phyloP scores from a whole-genome alignment of 1,140 invertebrate genomes.

The Drosophila persimilis region DNA sequence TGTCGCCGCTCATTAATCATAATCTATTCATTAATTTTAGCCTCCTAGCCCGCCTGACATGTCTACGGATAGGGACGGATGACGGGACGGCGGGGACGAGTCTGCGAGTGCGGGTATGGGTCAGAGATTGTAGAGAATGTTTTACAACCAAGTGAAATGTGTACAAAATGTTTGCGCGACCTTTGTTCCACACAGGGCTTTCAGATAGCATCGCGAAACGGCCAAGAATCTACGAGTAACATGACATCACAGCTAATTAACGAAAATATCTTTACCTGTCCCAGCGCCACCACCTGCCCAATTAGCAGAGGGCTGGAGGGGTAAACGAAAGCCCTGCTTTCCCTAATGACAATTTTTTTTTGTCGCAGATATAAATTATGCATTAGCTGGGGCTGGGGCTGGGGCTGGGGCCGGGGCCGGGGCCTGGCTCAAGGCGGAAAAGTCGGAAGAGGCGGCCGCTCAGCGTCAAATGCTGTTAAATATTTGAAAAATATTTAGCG shows the following conservation, averaged over 20 bases:
- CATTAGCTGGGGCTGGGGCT: slow-evolving; percentile 57
- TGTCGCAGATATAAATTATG: slow-evolving; percentile 68
- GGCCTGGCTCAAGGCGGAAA: slow-evolving; percentile 8
- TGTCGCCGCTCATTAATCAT: slow-evolving; percentile 81
- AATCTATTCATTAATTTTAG: slow-evolving; percentile 81
- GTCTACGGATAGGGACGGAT: background rate
- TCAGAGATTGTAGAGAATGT: slow-evolving; percentile 35
- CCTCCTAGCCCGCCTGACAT: slow-evolving; percentile 38
- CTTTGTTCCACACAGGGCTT: slow-evolving; percentile 62
- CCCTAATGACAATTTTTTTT: slow-evolving; percentile 66
- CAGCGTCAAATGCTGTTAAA: slow-evolving; percentile 58
- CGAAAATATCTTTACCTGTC: slow-evolving; percentile 47
- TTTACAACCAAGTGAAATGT: slow-evolving; percentile 54
- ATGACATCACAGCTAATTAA: slow-evolving; percentile 77
- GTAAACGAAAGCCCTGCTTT: slow-evolving; percentile 28
- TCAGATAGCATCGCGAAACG: slow-evolving; percentile 58
- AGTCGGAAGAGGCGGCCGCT: slow-evolving; percentile 11
- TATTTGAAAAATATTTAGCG: slow-evolving; percentile 74
- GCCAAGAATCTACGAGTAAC: slow-evolving; percentile 45
- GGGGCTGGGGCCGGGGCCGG: background rate
- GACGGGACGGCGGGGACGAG: background rate
- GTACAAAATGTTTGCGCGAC: slow-evolving; percentile 55
- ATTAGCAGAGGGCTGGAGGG: slow-evolving; percentile 49
- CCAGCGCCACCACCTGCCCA: slow-evolving; percentile 62
- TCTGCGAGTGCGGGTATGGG: too few relatives aligned